Conservation (phyloP, 2,797 vertebrate genomes). For the Octomys mimax region DNA sequence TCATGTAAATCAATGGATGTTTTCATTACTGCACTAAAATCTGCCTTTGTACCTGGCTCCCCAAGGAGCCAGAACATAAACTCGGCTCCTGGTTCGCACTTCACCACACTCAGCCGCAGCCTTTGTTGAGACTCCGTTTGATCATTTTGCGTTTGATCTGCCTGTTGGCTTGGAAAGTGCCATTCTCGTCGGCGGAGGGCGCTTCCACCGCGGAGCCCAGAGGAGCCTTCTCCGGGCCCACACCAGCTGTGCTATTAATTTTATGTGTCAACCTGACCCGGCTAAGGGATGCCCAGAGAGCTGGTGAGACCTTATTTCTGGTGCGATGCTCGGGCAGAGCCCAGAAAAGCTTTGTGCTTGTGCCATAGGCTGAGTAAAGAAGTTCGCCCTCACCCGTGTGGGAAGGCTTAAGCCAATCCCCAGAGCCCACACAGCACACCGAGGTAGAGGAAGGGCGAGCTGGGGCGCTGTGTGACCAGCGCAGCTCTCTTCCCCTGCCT, state of each 20-base stretch:
- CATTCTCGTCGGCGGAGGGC: not conserved
- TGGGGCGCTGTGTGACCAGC: not conserved
- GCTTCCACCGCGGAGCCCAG: not conserved
- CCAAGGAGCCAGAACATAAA: conserved; percentile 51
- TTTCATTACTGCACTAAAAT: conserved; percentile 71
- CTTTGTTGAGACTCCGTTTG: conserved; percentile 78
- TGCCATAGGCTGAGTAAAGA: not conserved
- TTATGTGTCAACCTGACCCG: conserved; percentile 12
- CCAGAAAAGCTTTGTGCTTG: not conserved
- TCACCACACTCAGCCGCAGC: not conserved
- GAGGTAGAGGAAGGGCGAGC: not conserved
- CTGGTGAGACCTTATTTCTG: not conserved
- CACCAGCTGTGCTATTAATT: not conserved
- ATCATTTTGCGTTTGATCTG: conserved; percentile 78
- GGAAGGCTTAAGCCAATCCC: too few species aligned
- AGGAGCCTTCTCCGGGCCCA: not conserved
- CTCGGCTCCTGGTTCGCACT: conserved; percentile 65
- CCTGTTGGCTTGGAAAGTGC: conserved; percentile 28
- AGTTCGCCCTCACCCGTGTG: not conserved
- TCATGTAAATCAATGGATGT: conserved; percentile 69
- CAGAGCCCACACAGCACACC: not conserved
- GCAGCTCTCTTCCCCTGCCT: not conserved
- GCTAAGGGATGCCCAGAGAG: not conserved
- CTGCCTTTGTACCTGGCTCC: conserved; percentile 76
- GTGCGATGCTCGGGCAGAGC: not conserved